A percentile compares a stretch with the other conserved stretches of the same genome.
Conservation (phyloP, 1,140 invertebrate species). For the Cydia strobilella region DNA sequence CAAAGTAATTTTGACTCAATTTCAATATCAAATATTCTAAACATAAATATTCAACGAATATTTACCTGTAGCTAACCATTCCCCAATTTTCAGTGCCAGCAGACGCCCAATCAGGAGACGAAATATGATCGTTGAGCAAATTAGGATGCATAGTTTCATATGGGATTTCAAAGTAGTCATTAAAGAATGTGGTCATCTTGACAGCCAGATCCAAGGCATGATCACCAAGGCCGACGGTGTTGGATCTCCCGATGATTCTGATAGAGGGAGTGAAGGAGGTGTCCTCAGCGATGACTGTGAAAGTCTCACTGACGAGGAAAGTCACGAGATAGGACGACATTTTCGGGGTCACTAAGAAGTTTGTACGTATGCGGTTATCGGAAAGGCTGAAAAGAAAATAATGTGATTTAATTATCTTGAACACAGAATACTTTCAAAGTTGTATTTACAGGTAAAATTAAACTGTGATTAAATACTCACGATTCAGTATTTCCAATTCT, state of each 20-base stretch:
- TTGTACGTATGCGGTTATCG: conserved; percentile 45
- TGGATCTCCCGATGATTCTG: conserved; percentile 76
- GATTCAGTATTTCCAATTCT: conserved; percentile 38
- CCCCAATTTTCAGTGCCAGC: conserved; percentile 85
- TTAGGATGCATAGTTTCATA: conserved; percentile 66
- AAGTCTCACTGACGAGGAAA: conserved; percentile 81
- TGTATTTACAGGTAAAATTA: too few relatives aligned
- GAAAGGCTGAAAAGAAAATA: conserved; percentile 45
- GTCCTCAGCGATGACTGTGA: conserved; percentile 62
- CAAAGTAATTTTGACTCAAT: too few relatives aligned
- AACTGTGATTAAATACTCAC: conserved; percentile 46
- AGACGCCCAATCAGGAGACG: conserved; percentile 86
- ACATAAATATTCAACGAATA: neutral
- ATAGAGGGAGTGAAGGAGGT: conserved; percentile 57
- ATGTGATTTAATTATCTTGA: neutral
- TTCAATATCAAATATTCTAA: too few relatives aligned
- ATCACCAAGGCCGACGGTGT: conserved; percentile 85
- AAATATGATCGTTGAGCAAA: conserved; percentile 82
- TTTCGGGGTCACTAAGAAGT: conserved; percentile 80
- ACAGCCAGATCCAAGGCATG: conserved; percentile 66
- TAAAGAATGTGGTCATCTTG: conserved; percentile 70
- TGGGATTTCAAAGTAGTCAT: conserved; percentile 68
- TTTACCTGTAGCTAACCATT: conserved; percentile 84
- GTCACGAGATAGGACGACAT: conserved; percentile 94
- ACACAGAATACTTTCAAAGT: too few relatives aligned